Evolutionary conservation across 2,797 vertebrate species (phyloP).

Genomic region (Sardinella longiceps): DNA sequence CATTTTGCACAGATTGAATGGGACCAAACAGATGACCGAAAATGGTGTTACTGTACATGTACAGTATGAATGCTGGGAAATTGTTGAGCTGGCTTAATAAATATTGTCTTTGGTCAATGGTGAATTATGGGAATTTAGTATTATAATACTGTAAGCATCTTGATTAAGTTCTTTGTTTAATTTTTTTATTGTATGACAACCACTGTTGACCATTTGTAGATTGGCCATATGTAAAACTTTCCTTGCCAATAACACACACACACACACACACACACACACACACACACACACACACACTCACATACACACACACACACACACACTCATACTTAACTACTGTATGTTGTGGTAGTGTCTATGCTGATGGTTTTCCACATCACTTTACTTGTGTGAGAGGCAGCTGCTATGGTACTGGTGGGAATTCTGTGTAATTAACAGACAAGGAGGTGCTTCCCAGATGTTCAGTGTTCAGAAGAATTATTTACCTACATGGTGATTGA

Average conservation of each 20-base stretch:
- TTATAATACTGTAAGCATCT: no score
- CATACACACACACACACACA: neutral
- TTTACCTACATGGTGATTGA: neutral
- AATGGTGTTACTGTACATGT: neutral
- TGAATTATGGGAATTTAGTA: neutral
- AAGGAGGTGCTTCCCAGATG: neutral
- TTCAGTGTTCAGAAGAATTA: neutral
- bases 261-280: slow-evolving; percentile 1
- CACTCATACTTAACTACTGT: neutral
- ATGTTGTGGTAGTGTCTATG: neutral
- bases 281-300: neutral
- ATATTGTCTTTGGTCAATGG: neutral
- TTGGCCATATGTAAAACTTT: neutral
- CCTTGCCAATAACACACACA: neutral
- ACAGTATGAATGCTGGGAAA: neutral
- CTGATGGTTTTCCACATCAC: neutral
- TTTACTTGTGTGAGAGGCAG: neutral
- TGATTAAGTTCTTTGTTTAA: no score
- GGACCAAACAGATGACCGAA: neutral
- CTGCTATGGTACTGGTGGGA: neutral
- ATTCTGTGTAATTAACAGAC: neutral
- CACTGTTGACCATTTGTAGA: no score
- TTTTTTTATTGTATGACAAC: no score
- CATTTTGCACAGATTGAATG: neutral
- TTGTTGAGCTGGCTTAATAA: neutral